Conservation (phyloP, 92 coral and sea anemone species). For the Micromussa lordhowensis region DNA sequence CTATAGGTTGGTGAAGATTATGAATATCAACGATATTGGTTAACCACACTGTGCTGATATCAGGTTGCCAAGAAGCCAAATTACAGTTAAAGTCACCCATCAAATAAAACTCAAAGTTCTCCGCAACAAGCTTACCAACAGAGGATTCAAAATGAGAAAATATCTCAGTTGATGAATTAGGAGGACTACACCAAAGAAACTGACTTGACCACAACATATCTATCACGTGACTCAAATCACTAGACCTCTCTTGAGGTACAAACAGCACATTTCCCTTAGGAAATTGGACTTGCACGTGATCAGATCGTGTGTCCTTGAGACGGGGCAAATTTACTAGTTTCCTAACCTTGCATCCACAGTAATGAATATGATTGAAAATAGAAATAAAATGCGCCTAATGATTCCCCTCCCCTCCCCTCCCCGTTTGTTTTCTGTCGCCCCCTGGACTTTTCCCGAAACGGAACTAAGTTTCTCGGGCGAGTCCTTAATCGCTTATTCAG, state of each 20-base stretch:
- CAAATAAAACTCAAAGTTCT: slow-evolving; percentile 58
- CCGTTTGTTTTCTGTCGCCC: no score
- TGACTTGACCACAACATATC: neutral
- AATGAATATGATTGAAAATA: neutral
- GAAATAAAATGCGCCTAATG: neutral
- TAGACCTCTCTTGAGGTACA: neutral
- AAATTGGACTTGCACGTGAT: neutral
- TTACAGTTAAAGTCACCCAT: slow-evolving; percentile 69
- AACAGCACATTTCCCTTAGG: no score
- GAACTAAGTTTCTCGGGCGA: no score
- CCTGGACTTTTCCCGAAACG: no score
- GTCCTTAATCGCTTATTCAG: no score
- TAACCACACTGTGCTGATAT: slow-evolving; percentile 31
- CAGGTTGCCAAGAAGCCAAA: slow-evolving; percentile 55
- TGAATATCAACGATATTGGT: slow-evolving; percentile 60
- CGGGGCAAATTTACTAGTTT: neutral
- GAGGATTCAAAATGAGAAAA: slow-evolving; percentile 38
- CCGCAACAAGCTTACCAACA: slow-evolving; percentile 60
- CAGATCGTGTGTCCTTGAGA: neutral
- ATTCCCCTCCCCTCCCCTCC: no score
- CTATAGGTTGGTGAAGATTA: slow-evolving; percentile 49
- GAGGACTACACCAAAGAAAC: slow-evolving; percentile 75
- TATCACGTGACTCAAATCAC: neutral
- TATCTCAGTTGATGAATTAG: slow-evolving; percentile 45
- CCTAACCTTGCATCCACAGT: neutral